Evolutionary conservation across 2,797 vertebrate genomes (phyloP), one percentile per base, ranked within the genome.

Genomic region (Euthynnus affinis): DNA sequence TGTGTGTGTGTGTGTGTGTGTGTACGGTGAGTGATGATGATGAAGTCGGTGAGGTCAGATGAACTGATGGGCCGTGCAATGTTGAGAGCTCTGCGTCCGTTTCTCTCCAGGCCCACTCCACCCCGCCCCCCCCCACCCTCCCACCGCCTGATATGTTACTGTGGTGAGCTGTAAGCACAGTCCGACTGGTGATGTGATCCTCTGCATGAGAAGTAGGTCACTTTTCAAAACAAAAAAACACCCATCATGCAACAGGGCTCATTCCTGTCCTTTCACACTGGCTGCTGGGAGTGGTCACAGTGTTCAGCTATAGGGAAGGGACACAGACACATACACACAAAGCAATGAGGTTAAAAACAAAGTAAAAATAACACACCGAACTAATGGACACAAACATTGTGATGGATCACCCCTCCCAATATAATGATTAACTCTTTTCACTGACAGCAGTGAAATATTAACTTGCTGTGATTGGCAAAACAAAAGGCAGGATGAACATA

Each of bases 261-360:
- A 78, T 76, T 82, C 84, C 83, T 71, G 88, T 90, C 87, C 79
- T 81, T 76, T 83, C 62, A 82, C 77, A 85, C 76, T 65, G 89
- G 85, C 78, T 82, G 85, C 78, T 82, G 80, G 91, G 80, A 81
- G 87, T 23, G 85, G 85, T 86, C 91, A 88, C 88, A 87, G 86
- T 88, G 85, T 91, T 94, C 90, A 94, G 90, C 94, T 94, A 89
- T 22, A 84, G 64, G 84, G 86, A 66, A 71, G 79, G 81, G 79
- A 83, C 66, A 88, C 27, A 89, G 23, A 91, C 75, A 91, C 82
- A 87, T 25, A 32, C 75, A 88, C 80, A 92, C 87, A 92, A 62
- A 87, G 77, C 22, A 81, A 52, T 52, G 74, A 72, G 70, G 83
- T 93, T 93, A 91, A 90, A 81, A 88, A n/a, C 52, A 78, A 79